Evolutionary conservation across 2,888 invertebrate genomes (phyloP).

Genomic region (Eumacrocentrus americanus): DNA sequence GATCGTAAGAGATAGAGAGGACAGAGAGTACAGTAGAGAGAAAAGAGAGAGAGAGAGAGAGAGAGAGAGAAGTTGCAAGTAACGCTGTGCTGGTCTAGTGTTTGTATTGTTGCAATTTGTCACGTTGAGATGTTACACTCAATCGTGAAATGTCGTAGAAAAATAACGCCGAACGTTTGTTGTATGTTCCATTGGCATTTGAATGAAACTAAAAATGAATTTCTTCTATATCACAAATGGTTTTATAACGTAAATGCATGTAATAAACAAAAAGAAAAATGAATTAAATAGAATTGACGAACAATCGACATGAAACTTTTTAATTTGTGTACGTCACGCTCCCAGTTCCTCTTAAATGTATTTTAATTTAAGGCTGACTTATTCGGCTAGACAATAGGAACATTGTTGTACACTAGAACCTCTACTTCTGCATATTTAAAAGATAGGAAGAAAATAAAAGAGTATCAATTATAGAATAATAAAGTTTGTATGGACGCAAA

Average conservation of each 20-base stretch:
- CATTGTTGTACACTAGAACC: slow-evolving; percentile 47
- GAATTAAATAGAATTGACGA: background rate
- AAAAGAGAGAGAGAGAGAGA: no score
- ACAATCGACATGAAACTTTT: no score
- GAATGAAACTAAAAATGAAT: background rate
- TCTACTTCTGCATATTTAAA: slow-evolving; percentile 41
- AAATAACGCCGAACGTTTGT: slow-evolving; percentile 6
- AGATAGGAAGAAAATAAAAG: slow-evolving; percentile 21
- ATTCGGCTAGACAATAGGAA: slow-evolving; percentile 58
- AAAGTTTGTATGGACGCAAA: slow-evolving; percentile 10
- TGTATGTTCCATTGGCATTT: slow-evolving; percentile 8
- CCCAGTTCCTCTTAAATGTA: slow-evolving; percentile 1
- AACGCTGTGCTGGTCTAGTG: background rate
- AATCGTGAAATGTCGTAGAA: slow-evolving; percentile 15
- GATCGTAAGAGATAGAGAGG: background rate
- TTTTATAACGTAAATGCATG: background rate
- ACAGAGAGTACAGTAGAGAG: background rate
- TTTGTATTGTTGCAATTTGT: background rate
- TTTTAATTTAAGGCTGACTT: slow-evolving; percentile 59
- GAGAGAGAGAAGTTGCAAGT: no score
- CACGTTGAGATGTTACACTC: background rate
- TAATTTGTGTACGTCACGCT: no score
- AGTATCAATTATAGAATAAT: slow-evolving; percentile 22
- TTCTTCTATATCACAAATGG: background rate
- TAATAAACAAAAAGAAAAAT: background rate